Base-by-base conservation (phyloP, 1,140 invertebrate genomes). In the Camponotus pennsylvanicus region DNA sequence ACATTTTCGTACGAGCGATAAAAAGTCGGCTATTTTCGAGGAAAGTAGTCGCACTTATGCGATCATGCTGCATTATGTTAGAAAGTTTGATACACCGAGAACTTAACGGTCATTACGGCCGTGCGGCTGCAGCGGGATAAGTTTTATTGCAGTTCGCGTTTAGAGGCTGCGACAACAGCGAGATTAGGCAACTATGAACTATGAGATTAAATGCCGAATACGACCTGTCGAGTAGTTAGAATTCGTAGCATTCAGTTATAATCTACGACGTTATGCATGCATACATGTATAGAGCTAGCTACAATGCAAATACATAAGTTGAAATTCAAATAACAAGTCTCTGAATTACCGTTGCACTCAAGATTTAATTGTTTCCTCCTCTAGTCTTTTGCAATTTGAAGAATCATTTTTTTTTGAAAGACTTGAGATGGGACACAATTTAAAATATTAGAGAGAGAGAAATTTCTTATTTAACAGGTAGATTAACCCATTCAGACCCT, bases 121-220 rank as follows among this genome's bases (percentile, higher is more conserved):
- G 55, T 18, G 42, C 11, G 42, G 82, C 37, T 27, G 42, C 15
- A n/a, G 11, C 69, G 49, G 34, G 61, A 37, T 73, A 70, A 89
- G 87, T 89, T 89, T 89, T 89, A 89, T 86, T 89, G 87, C 66
- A 86, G 88, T 86, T 86, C 9, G 71, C 69, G 85, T 77, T 83
- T 78, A 73, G 49, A 45, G 6, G 37, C 37, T 27, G 63, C 37
- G 32, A 69, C 34, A 89, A 76, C 45, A 64, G 77, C 67, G 79
- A 90, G 89, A 90, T 90, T 90, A 90, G 78, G 85, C 67, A 84
- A 89, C 66, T 89, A 69, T 75, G 89, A 90, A 79, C 78, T 64
- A 55, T 49, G 76, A 90, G 89, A 89, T 90, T 90, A 90, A 86
- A 89, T 83, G 88, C 83, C 88, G 79, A 83, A 85, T 85, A 59